phyloP scores from a whole-genome alignment of 2,113 vertebrate genomes.

The Aptenodytes patagonicus region DNA sequence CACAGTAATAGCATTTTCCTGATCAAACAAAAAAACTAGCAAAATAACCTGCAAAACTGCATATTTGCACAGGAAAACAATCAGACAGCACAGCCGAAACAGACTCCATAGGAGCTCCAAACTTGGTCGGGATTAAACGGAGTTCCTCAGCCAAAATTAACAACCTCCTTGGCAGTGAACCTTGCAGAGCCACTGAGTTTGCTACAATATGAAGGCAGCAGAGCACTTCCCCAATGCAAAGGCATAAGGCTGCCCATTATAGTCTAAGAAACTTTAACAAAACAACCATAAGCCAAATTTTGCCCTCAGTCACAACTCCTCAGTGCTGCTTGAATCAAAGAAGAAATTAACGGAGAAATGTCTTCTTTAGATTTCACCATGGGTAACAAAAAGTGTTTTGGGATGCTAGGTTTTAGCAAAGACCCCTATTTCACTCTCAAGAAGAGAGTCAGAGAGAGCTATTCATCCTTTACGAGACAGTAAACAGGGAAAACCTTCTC shows the following conservation, averaged over 20 bases:
- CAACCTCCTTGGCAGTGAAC: conserved; percentile 36
- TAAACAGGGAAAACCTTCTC: not conserved
- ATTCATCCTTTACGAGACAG: not conserved
- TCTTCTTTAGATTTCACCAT: not conserved
- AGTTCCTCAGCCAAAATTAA: conserved; percentile 51
- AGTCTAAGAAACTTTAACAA: not conserved
- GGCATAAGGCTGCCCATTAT: not conserved
- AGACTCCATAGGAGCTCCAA: conserved; percentile 11
- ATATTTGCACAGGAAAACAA: conserved; percentile 42
- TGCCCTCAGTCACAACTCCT: not conserved
- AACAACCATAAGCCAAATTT: not conserved
- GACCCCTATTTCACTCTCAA: not conserved
- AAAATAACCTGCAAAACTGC: conserved; percentile 34
- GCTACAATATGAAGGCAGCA: not conserved
- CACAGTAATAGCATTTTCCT: not conserved
- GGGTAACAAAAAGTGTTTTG: not conserved
- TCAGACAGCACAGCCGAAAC: conserved; percentile 11
- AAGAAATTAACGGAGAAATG: not conserved
- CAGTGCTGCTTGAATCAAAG: not conserved
- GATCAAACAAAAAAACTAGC: not conserved
- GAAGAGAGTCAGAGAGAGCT: not conserved
- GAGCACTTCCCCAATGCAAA: not conserved
- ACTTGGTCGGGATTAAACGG: conserved; percentile 11
- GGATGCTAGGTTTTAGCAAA: not conserved
- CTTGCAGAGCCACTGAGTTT: not conserved